Base-by-base conservation (phyloP, 2,797 vertebrate species). In the Muscicapa striata region DNA sequence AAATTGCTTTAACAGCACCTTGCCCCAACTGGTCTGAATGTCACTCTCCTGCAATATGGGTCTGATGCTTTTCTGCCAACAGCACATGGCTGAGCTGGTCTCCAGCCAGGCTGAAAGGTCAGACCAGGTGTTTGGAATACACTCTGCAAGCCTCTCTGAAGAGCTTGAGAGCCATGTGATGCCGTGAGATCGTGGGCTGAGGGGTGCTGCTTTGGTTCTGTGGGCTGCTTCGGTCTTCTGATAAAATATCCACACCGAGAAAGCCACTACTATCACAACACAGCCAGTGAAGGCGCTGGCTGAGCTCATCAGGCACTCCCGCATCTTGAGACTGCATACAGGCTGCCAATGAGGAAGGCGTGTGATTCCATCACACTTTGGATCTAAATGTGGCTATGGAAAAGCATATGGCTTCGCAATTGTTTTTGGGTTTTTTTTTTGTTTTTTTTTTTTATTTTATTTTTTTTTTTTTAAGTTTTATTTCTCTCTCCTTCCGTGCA, bases 141-240 rank as follows among this genome's bases (percentile, higher is more conserved):
- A 3, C 9, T 43, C 29, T 22, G 41, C 29, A 48, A 61, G 27
- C 17, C 38, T 38, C 51, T 62, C 55, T 11, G 6, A 52, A 61
- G 45, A 45, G 34, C 41, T 6, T 48, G 38, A 21, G 9, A 72
- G 58, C 49, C 11, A 0, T 0, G 0, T 0, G 0, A 22, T 52
- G 59, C 15, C 1, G 0, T 24, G 4, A 11, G 69, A 11, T 6
- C 0, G 0, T 0, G 7, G n/a, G 18, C 43, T 8, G 3, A 70
- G 41, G 23, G 27, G 15, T 1, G 7, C 61, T 9, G 4, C 6
- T 70, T n/a, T 6, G 8, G 26, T 51, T 76, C 30, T 17, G 7
- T 5, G 19, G 5, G 9, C 32, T 54, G 21, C 57, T 77, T 77
- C 0, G 0, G 18, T 27, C 43, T 61, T 29, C 74, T 49, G 4